Conservation (phyloP, 2,113 vertebrate genomes). For the Campylorhamphus procurvoides region DNA sequence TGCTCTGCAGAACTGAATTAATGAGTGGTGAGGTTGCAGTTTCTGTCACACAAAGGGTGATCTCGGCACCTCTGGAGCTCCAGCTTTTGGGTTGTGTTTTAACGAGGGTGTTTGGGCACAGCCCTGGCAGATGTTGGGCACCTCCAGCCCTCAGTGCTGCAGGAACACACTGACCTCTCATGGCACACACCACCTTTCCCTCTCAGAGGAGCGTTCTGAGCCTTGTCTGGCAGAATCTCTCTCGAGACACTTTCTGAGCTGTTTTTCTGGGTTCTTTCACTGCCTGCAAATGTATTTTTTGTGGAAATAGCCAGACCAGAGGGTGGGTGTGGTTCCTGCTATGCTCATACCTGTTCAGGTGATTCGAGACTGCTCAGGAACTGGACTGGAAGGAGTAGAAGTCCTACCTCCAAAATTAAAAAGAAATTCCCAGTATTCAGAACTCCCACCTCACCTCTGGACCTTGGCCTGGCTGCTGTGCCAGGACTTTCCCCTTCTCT, state of each 20-base stretch:
- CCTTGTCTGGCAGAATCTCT: neutral
- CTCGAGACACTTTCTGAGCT: neutral
- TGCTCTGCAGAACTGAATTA: constrained; percentile 1
- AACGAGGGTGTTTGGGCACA: neutral
- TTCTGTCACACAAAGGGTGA: neutral
- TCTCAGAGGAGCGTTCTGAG: neutral
- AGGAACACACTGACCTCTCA: neutral
- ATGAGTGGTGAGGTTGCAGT: neutral
- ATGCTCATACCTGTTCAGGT: neutral
- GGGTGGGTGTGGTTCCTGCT: neutral
- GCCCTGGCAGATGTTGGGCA: neutral
- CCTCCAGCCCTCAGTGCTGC: neutral
- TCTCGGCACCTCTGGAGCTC: neutral
- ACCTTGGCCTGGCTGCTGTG: neutral
- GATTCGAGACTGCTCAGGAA: neutral
- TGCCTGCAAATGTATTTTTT: neutral
- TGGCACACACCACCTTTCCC: neutral
- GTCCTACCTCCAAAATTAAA: neutral
- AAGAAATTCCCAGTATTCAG: neutral
- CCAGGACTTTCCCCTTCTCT: too few species aligned
- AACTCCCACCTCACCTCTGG: neutral
- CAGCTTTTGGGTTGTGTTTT: neutral
- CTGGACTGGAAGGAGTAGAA: neutral
- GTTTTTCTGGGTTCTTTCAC: neutral
- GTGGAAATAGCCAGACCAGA: neutral